Evolutionary conservation across 2,797 vertebrate species (phyloP).

Genomic region (Cheirogaleus major): DNA sequence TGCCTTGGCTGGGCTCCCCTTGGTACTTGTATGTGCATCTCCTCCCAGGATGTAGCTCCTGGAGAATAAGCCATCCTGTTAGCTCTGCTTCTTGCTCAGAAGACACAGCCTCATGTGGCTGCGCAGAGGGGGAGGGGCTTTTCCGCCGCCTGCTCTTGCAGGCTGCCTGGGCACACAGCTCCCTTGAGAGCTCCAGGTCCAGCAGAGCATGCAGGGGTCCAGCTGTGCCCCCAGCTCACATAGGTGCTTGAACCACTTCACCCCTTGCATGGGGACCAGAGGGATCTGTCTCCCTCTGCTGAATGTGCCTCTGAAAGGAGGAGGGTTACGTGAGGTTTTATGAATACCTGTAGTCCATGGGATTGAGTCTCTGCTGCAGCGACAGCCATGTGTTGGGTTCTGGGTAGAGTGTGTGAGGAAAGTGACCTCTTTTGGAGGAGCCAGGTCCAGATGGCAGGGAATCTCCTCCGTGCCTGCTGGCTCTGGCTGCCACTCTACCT

Average conservation of each 20-base stretch:
- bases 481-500: neutral
- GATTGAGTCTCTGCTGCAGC: neutral
- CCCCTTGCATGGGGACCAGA: neutral
- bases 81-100: neutral
- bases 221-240: neutral
- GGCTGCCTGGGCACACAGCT: neutral
- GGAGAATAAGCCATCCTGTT: neutral
- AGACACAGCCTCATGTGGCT: neutral
- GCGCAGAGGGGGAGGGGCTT: neutral
- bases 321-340: neutral
- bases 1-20: neutral
- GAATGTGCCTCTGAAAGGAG: neutral
- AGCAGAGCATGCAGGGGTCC: neutral
- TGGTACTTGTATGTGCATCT: neutral
- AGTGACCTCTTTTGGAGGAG: neutral
- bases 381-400: neutral
- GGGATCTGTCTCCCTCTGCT: neutral
- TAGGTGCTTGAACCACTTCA: neutral
- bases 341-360: accelerated
- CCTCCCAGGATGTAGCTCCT: neutral
- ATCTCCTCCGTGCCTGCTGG: neutral
- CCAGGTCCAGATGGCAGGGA: neutral
- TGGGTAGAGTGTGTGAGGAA: neutral
- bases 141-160: neutral
- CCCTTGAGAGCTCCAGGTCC: neutral